Evolutionary conservation across 2,113 vertebrate genomes (phyloP), one percentile per base, ranked within the genome.

Genomic region (Tachuris rubrigastra): DNA sequence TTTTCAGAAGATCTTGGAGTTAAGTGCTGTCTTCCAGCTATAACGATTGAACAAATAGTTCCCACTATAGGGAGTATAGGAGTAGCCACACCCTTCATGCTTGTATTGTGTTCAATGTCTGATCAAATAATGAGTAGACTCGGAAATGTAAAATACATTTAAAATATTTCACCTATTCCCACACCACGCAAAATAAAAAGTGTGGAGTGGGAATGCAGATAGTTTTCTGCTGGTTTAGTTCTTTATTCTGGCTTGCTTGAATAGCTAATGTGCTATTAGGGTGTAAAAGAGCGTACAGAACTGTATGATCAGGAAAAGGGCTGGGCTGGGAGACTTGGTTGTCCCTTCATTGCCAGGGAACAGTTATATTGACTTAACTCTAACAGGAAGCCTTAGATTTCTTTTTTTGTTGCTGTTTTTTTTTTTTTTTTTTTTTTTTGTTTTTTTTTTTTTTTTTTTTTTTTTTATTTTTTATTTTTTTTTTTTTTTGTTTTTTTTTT

Each of bases 181-280:
- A 72, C 9, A 18, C 6, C 10, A 47, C 5, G 2, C 10, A 66
- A 89, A 89, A 53, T 8, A 62, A 82, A 76, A 46, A 2, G 1
- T 12, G 8, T 28, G 12, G 15, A 44, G 37, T 59, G 15, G 10
- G 12, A 81, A 33, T 67, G 10, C 1, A 8, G 39, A 46, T 15
- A 41, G 4, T 42, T 87, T 82, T 74, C 22, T 89, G 2, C 17
- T 85, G 6, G 0, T 93, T 59, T 74, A 33, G 7, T 16, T 91
- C 11, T 62, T 73, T 74, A 8, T 56, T 79, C 21, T 68, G 7
- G 3, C 13, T 76, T 25, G 23, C 14, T 47, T 79, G 33, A 72
- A 58, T 19, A 60, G 3, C 14, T 23, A 23, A 86, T 44, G 11
- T 86, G 4, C 1, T 6, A 41, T 14, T 50, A 1, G 1, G 2